These are phyloP conservation scores for Egretta garzetta DNA, from an alignment of 2,113 vertebrate species.

Conservation along the genomic window DNA sequence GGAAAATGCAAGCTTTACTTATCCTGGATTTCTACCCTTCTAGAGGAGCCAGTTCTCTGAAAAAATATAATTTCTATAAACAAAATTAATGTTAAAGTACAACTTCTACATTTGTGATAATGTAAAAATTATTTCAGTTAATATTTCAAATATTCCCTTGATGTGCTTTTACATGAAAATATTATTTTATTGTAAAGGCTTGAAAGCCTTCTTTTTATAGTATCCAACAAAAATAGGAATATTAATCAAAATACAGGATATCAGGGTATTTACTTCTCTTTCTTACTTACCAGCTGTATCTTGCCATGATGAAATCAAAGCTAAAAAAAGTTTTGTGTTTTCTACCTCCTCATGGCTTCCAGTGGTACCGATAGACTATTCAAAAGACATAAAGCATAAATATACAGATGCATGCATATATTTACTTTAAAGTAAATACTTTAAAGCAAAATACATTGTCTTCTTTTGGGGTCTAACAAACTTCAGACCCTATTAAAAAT, in stretches of 20 bases:
- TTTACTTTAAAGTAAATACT: not conserved
- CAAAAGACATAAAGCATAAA: slow-evolving; percentile 41
- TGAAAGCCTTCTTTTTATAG: not conserved
- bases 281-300: slow-evolving; percentile 64
- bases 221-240: not conserved
- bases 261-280: not conserved
- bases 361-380: slow-evolving; percentile 51
- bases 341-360: slow-evolving; percentile 79
- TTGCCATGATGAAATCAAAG: slow-evolving; percentile 68
- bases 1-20: not conserved
- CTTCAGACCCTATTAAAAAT: not conserved
- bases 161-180: not conserved
- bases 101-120: not conserved
- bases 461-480: not conserved
- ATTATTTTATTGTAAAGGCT: not conserved
- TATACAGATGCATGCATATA: not conserved
- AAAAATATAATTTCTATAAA: not conserved
- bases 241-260: not conserved
- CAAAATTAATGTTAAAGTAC: not conserved
- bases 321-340: slow-evolving; percentile 84
- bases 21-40: not conserved
- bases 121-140: not conserved
- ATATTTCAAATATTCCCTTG: not conserved
- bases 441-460: not conserved
- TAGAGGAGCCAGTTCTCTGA: not conserved